Conservation (phyloP, 2,888 invertebrate species). For the Arenicola marina region DNA sequence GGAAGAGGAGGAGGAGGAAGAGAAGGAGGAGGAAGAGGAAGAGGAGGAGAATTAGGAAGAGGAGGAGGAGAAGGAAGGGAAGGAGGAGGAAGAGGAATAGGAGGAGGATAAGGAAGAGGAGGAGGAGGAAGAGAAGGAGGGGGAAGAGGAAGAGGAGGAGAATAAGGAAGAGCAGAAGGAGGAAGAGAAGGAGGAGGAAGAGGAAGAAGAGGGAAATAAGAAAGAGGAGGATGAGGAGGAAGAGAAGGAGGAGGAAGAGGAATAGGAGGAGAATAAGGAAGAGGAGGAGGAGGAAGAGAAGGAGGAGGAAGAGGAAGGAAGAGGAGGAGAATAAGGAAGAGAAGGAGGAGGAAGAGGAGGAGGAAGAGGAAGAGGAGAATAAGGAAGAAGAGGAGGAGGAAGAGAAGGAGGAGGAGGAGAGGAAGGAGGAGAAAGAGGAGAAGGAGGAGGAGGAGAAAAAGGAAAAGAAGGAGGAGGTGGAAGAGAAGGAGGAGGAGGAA, state of each 20-base stretch:
- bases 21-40: neutral
- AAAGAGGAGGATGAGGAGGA: no score
- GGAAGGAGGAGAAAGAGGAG: neutral
- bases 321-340: no score
- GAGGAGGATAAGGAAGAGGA: neutral
- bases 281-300: neutral
- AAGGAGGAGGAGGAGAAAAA: neutral
- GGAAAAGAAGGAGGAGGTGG: no score
- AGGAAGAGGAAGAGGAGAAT: no score
- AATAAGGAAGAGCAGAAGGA: no score
- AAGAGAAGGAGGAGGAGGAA: no score
- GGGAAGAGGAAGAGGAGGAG: constrained; percentile 51
- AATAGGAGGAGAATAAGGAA: neutral
- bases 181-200: neutral
- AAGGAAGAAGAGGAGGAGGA: no score
- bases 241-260: no score
- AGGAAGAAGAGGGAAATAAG: neutral
- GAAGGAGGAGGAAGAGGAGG: neutral
- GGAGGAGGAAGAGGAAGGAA: constrained; percentile 44
- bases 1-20: neutral
- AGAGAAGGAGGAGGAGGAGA: no score
- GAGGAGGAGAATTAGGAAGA: no score
- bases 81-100: no score
- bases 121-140: neutral
- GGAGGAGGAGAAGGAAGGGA: no score